A percentile compares a stretch with the other conserved stretches of the same genome.
phyloP scores from a whole-genome alignment of 2,113 vertebrate genomes.

The Grus americana region DNA sequence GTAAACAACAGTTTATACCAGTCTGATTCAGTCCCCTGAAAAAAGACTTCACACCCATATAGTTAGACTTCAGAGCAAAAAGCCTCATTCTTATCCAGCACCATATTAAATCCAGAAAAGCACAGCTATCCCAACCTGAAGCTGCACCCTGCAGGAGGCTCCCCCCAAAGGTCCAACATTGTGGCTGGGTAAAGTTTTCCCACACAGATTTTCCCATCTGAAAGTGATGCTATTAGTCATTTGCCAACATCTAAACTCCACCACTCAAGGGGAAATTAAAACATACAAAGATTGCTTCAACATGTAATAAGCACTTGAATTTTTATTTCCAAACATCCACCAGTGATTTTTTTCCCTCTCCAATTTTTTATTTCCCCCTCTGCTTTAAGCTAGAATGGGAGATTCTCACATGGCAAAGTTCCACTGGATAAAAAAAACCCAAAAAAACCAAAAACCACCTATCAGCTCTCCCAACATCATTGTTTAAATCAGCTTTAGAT shows the following conservation, averaged over 20 bases:
- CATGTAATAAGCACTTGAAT: neutral
- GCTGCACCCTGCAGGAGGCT: neutral
- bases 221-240: neutral
- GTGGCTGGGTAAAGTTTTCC: neutral
- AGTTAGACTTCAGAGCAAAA: neutral
- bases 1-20: neutral
- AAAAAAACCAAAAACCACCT: too few relatives aligned
- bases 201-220: slow-evolving; percentile 43
- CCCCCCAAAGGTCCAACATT: neutral
- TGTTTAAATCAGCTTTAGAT: slow-evolving; percentile 33
- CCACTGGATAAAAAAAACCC: neutral
- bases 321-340: neutral
- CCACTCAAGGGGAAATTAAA: slow-evolving; percentile 15
- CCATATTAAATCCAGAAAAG: neutral
- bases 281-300: slow-evolving; percentile 1
- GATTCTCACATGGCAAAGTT: neutral
- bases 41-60: neutral
- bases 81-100: neutral
- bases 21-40: neutral
- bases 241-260: slow-evolving; percentile 22
- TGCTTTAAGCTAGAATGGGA: neutral
- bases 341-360: neutral
- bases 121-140: neutral
- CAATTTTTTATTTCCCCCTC: neutral
- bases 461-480: neutral